Evolutionary conservation across 2,888 invertebrate species (phyloP), one percentile per base, ranked within the genome.

Genomic region (Agrochola lota): DNA sequence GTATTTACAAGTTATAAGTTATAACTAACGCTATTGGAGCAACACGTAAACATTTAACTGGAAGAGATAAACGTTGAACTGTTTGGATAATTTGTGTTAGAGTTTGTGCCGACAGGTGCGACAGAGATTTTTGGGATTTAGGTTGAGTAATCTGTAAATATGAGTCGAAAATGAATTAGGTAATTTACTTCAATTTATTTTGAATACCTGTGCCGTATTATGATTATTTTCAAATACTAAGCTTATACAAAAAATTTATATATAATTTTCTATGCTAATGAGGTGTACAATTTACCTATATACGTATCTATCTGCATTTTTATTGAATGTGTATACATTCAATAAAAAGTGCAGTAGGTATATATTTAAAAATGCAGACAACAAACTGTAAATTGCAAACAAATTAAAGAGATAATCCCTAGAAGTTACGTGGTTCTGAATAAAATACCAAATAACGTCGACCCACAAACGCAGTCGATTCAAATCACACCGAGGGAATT

Each of bases 401-500:
- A 55, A 71, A 83, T 73, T 55, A 64, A 71, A 78, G 49, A 78
- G 64, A 80, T 88, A 80, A 83, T 79, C 77, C 74, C 40, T 57
- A 57, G 74, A 67, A 74, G 74, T 81, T 59, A 81, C 72, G 75
- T 75, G 75, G 78, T 75, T 74, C 71, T 70, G 80, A 76, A 88
- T 87, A 88, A 87, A 87, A 88, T 84, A 80, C 64, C 83, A 83
- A 85, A 84, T 84, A 87, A 85, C 80, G 88, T 84, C 90, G 90
- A 90, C 90, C 91, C 91, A 92, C 89, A 91, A 88, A 91, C 91
- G 91, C 90, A 91, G 92, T 93, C 93, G 91, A 93, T 93, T 93
- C 91, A 91, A 92, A 93, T 93, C 88, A 85, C 84, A 83, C 90
- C 89, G 88, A 91, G 90, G 89, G 94, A 94, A 95, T 94, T 95